Percentiles rank a stretch among this genome's conserved stretches.
Evolutionary conservation across 2,797 vertebrate species (phyloP).

Genomic region (Spinus olivaceus): DNA sequence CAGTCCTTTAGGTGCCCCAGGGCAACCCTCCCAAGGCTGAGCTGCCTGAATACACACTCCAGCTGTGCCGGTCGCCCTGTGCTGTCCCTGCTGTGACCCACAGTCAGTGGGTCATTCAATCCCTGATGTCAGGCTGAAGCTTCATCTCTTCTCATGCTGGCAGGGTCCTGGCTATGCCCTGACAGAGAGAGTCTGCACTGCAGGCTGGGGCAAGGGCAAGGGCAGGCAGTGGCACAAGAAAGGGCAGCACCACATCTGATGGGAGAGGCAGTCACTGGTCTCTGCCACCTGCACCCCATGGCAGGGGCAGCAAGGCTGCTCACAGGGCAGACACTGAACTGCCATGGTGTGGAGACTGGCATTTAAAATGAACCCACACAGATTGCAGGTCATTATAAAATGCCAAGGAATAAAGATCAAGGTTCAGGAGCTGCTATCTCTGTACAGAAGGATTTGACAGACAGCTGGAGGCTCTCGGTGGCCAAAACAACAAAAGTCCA

Average conservation of each 20-base stretch:
- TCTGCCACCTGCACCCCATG: background rate
- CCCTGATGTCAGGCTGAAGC: background rate
- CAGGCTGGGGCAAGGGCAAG: background rate
- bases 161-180: background rate
- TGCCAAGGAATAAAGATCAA: background rate
- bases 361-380: background rate
- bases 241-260: background rate
- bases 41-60: background rate
- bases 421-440: background rate
- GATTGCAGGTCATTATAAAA: conserved; percentile 3
- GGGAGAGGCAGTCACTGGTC: background rate
- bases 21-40: background rate
- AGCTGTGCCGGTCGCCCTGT: background rate
- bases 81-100: background rate
- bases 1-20: rapidly evolving
- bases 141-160: background rate
- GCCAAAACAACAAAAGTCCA: background rate
- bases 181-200: rapidly evolving
- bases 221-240: background rate
- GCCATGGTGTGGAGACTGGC: background rate
- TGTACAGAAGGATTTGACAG: background rate
- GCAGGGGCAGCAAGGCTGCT: background rate
- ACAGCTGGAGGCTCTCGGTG: background rate
- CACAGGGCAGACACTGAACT: background rate
- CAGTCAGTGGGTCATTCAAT: background rate